A percentile compares a stretch with the other conserved stretches of the same genome.
These are phyloP conservation scores for Agapornis canus DNA, from an alignment of 2,797 vertebrate genomes.

Conservation along the genomic window DNA sequence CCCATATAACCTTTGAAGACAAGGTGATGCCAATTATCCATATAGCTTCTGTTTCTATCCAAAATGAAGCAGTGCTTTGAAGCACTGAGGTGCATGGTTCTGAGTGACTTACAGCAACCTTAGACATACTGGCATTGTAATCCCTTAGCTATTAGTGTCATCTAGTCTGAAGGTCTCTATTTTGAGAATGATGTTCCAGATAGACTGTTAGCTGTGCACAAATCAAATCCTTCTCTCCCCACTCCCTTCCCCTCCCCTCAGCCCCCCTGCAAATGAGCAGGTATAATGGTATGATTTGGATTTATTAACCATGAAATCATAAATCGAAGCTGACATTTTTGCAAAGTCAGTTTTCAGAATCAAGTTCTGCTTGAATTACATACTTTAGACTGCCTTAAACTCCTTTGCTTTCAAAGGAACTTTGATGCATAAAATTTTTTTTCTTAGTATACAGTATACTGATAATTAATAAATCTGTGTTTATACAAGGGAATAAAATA, in stretches of 20 bases:
- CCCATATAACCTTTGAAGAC: neutral
- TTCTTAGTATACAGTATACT: neutral
- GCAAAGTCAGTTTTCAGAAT: neutral
- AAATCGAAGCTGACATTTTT: neutral
- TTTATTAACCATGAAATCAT: neutral
- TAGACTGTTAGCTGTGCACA: neutral
- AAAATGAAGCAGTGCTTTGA: neutral
- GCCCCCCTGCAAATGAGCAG: neutral
- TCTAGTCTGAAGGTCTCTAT: neutral
- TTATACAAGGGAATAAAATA: neutral
- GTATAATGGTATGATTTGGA: conserved; percentile 6
- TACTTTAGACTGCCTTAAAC: neutral
- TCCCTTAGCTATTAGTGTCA: neutral
- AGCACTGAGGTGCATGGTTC: neutral
- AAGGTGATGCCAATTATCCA: neutral
- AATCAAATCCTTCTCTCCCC: neutral
- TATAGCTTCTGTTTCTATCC: neutral
- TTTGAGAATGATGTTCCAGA: neutral
- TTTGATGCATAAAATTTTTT: neutral
- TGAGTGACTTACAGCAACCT: neutral
- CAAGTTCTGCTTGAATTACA: neutral
- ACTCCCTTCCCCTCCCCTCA: neutral
- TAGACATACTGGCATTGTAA: neutral
- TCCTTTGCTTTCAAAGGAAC: neutral
- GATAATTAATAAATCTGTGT: neutral